These are phyloP conservation scores for Babyrousa celebensis DNA, from an alignment of 2,797 vertebrate genomes.

Conservation along the genomic window DNA sequence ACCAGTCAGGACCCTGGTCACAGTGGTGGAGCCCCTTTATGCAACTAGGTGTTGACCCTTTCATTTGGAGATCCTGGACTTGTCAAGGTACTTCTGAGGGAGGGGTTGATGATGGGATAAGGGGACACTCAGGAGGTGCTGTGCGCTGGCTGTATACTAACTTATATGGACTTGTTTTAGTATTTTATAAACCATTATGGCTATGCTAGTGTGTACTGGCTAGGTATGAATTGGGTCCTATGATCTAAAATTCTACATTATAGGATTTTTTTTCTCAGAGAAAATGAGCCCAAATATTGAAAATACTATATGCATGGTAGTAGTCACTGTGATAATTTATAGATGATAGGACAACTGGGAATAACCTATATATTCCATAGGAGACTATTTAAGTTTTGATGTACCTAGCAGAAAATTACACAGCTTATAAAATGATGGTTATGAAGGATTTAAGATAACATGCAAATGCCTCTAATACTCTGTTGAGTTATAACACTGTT, in stretches of 20 bases:
- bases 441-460: neutral
- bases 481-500: neutral
- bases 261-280: neutral
- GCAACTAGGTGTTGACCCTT: neutral
- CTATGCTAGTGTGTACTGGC: rapidly evolving
- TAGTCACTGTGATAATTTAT: neutral
- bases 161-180: neutral
- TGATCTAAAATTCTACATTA: neutral
- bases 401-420: slow-evolving; percentile 2
- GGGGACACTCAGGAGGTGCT: neutral
- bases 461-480: neutral
- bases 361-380: neutral
- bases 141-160: neutral
- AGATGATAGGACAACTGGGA: neutral
- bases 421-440: neutral
- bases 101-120: neutral
- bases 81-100: neutral
- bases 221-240: neutral
- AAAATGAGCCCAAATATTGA: neutral
- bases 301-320: neutral
- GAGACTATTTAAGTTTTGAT: neutral
- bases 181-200: neutral
- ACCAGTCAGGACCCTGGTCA: neutral
- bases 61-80: neutral
- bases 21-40: neutral